These are phyloP conservation scores for Sebastes kiyomatsui DNA, from an alignment of 2,797 vertebrate genomes.

Conservation along the genomic window DNA sequence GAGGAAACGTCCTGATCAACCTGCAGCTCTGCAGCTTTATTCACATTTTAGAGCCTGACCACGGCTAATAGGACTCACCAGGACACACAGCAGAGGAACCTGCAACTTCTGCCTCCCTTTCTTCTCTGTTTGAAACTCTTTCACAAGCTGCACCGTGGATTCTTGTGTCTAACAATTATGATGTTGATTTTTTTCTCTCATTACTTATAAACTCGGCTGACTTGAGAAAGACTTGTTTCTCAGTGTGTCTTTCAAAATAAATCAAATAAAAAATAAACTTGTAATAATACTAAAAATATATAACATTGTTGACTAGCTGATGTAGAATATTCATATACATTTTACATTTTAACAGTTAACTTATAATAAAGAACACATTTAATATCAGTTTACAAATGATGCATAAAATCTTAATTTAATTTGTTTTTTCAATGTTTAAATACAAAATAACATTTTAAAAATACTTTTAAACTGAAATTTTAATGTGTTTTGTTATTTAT, in stretches of 20 bases:
- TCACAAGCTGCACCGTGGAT: not conserved
- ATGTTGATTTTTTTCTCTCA: not conserved
- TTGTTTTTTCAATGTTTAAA: rapidly evolving
- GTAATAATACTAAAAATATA: not conserved
- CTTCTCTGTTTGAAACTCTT: too few relatives aligned
- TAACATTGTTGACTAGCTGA: too few relatives aligned
- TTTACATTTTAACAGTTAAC: not conserved
- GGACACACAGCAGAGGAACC: not conserved
- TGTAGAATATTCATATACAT: not conserved
- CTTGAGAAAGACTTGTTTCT: not conserved
- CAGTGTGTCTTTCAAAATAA: not conserved
- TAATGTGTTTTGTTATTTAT: not conserved
- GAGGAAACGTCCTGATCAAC: slow-evolving; percentile 30
- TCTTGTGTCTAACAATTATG: not conserved
- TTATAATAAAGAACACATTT: not conserved
- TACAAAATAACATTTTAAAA: not conserved
- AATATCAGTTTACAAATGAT: not conserved
- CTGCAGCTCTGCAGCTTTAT: slow-evolving; percentile 37
- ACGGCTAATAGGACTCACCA: not conserved
- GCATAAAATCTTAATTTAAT: not conserved
- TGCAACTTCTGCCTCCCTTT: not conserved
- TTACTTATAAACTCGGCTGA: not conserved
- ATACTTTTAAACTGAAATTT: not conserved
- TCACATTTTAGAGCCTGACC: slow-evolving; percentile 16
- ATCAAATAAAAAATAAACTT: too few relatives aligned